Conservation (phyloP, 2,797 vertebrate genomes). For the Stomatorhinus walkeri region DNA sequence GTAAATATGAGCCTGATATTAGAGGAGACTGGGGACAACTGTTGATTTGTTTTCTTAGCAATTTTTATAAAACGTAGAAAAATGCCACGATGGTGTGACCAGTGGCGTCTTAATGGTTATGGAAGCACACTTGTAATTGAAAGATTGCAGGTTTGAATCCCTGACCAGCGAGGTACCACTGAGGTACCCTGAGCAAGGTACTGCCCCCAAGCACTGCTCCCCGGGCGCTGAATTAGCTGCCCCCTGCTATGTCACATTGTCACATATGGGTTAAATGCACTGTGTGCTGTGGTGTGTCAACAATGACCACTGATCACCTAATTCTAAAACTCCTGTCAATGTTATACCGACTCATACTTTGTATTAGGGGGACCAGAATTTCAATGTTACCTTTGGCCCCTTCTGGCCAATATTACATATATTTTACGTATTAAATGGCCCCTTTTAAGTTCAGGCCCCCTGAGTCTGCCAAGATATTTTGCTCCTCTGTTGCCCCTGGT, state of each 20-base stretch:
- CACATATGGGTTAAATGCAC: not conserved
- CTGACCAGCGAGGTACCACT: not conserved
- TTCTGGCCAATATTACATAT: not conserved
- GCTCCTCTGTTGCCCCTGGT: not conserved
- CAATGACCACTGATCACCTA: not conserved
- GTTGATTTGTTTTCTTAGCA: not conserved
- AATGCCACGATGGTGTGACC: not conserved
- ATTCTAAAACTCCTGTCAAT: not conserved
- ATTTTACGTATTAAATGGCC: not conserved
- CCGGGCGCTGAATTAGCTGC: not conserved
- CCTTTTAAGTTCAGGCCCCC: not conserved
- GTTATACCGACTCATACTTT: not conserved
- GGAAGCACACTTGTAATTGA: not conserved
- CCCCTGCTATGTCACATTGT: not conserved
- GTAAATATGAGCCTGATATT: not conserved
- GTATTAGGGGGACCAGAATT: no score
- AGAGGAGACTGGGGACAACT: not conserved
- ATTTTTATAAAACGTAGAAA: not conserved
- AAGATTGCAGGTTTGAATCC: not conserved
- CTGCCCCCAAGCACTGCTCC: not conserved
- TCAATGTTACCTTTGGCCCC: not conserved
- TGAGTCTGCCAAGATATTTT: not conserved
- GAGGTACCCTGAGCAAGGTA: not conserved
- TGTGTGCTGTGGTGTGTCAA: not conserved
- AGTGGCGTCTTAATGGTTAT: not conserved